phyloP scores from a whole-genome alignment of 2,113 vertebrate species.

The Chaetura pelagica region DNA sequence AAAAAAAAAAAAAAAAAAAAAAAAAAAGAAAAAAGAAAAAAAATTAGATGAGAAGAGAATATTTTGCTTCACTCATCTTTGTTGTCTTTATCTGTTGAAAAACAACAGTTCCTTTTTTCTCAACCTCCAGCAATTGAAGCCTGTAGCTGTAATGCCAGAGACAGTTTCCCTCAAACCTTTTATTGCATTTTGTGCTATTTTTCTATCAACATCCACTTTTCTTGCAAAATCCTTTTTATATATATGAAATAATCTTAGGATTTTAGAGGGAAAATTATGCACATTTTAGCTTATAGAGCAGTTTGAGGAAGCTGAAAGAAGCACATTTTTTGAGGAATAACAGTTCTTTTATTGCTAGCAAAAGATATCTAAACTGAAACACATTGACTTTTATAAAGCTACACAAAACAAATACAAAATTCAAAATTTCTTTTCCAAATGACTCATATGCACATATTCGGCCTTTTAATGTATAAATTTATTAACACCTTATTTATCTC shows the following conservation, averaged over 20 bases:
- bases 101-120: neutral
- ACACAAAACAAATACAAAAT: neutral
- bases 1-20: too few species aligned
- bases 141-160: neutral
- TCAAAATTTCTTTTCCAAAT: neutral
- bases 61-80: slow-evolving; percentile 1
- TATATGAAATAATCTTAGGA: neutral
- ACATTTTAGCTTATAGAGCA: neutral
- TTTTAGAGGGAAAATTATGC: slow-evolving; percentile 20
- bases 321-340: slow-evolving; percentile 27
- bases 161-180: neutral
- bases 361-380: slow-evolving; percentile 4
- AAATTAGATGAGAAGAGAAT: neutral
- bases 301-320: slow-evolving; percentile 2
- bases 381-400: slow-evolving; percentile 13
- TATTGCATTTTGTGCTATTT: neutral
- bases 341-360: neutral
- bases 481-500: neutral
- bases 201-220: neutral
- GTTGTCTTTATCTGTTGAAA: slow-evolving; percentile 17
- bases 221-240: neutral
- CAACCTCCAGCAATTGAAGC: neutral
- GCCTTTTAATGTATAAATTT: neutral
- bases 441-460: neutral
- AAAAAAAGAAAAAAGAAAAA: too few species aligned